These are phyloP conservation scores for human (Homo sapiens) DNA, from an alignment of 2,113 vertebrate genomes.

Conservation along the genomic window GRCh38 chr15:69698501-69699000, in stretches of 20 bases:
- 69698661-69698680: background rate
- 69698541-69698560: too few relatives aligned
- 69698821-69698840: background rate
- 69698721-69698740: background rate
- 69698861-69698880: background rate
- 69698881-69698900: too few relatives aligned
- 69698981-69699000: background rate
- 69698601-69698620: background rate
- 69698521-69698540: background rate
- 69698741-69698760: too few relatives aligned
- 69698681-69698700: accelerated
- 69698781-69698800: background rate
- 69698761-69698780: background rate
- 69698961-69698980: too few relatives aligned
- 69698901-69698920: background rate
- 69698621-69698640: background rate
- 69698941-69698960: too few relatives aligned
- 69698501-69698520: background rate
- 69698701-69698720: background rate
- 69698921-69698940: background rate
- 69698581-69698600: background rate
- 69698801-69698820: background rate
- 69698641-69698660: background rate
- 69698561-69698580: background rate
- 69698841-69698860: background rate